A percentile compares a stretch with the other conserved stretches of the same genome.
Conservation (phyloP, 2,113 vertebrate species). For the Psephotus haematonotus region DNA sequence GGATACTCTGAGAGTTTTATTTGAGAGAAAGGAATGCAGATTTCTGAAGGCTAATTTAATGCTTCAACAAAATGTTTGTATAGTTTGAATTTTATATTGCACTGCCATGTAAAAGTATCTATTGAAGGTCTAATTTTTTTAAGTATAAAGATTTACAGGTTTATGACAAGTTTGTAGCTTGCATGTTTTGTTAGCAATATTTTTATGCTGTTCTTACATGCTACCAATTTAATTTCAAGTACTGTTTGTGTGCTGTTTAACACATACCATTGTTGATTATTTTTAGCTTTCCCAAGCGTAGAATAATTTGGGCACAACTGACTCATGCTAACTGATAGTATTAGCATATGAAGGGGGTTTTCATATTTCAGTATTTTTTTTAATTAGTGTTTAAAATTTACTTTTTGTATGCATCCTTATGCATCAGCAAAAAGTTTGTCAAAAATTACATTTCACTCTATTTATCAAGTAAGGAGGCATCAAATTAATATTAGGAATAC, state of each 20-base stretch:
- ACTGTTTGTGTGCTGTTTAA: neutral
- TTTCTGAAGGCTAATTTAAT: neutral
- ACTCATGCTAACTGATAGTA: neutral
- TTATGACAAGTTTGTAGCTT: neutral
- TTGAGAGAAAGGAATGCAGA: neutral
- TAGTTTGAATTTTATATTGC: neutral
- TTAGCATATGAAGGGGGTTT: neutral
- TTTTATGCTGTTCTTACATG: neutral
- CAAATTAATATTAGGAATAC: neutral
- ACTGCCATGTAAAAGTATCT: neutral
- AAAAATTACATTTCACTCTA: neutral
- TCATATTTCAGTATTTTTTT: neutral
- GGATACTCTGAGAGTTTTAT: neutral
- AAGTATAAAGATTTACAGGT: neutral
- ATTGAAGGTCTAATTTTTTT: neutral
- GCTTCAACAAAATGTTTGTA: neutral
- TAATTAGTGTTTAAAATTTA: neutral
- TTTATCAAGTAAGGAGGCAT: neutral
- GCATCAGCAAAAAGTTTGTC: neutral
- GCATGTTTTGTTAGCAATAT: neutral
- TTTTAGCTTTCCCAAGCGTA: neutral
- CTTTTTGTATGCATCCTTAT: neutral
- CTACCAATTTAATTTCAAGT: neutral
- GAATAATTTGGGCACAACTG: neutral
- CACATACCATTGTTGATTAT: neutral